Conservation (phyloP, 2,888 invertebrate genomes). For the Troides helena region DNA sequence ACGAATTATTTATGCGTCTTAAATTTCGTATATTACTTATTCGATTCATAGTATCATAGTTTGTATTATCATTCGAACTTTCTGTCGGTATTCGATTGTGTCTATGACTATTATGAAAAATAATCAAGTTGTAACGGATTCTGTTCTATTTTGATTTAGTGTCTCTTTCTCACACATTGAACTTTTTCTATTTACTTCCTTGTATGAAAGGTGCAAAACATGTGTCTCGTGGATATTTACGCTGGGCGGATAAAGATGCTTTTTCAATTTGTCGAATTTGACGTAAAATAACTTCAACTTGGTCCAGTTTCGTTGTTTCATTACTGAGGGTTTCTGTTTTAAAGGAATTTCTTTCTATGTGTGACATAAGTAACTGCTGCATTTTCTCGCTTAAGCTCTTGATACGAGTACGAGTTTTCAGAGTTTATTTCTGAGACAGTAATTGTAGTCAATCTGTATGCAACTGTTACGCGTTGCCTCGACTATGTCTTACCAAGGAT, state of each 20-base stretch:
- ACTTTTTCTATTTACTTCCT: not conserved
- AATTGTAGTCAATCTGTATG: conserved; percentile 75
- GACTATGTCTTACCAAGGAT: conserved; percentile 84
- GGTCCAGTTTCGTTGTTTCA: conserved; percentile 62
- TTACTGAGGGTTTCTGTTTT: conserved; percentile 48
- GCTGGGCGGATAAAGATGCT: conserved; percentile 55
- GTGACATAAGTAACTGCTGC: conserved; percentile 58
- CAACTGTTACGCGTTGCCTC: conserved; percentile 79
- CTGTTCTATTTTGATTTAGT: conserved; percentile 33
- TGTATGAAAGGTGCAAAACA: not conserved
- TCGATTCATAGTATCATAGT: conserved; percentile 1
- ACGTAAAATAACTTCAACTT: conserved; percentile 71
- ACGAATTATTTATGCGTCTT: not conserved
- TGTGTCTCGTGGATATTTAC: conserved; percentile 21
- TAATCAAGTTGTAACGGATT: conserved; percentile 32
- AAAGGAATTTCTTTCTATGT: conserved; percentile 64
- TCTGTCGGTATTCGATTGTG: conserved; percentile 30
- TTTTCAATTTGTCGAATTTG: conserved; percentile 62
- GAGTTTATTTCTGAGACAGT: conserved; percentile 66
- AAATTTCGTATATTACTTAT: not conserved
- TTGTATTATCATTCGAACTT: not conserved
- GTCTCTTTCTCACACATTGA: conserved; percentile 45
- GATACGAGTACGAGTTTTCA: conserved; percentile 48
- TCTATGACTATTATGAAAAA: conserved; percentile 45
- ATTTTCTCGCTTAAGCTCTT: conserved; percentile 52